Conservation (phyloP, 1,140 invertebrate genomes). For the Caenorhabditis remanei region DNA sequence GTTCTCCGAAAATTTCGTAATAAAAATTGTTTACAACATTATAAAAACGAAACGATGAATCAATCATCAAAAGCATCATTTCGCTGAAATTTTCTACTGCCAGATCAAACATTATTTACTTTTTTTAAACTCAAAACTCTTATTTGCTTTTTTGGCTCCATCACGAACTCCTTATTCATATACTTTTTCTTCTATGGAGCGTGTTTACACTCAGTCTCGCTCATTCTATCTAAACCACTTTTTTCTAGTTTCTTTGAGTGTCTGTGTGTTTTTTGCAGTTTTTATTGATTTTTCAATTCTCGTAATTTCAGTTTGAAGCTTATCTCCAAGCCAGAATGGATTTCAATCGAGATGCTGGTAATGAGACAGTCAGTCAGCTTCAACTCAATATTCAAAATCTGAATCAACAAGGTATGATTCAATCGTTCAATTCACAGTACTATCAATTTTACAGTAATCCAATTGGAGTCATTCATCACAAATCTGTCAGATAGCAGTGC, state of each 20-base stretch:
- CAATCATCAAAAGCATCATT: no score
- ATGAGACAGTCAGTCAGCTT: conserved; percentile 46
- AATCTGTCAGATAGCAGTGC: conserved; percentile 53
- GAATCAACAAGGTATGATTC: conserved; percentile 49
- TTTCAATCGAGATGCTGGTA: conserved; percentile 60
- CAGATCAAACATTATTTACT: no score
- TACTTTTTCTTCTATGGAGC: neutral
- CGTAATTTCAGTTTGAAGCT: conserved; percentile 33
- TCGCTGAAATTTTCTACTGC: no score
- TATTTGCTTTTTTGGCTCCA: no score
- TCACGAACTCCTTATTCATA: conserved; percentile 5
- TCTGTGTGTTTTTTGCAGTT: neutral
- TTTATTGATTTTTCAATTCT: conserved; percentile 20
- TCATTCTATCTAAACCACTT: neutral
- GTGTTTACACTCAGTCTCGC: neutral
- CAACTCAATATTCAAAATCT: conserved; percentile 60
- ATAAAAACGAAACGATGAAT: no score
- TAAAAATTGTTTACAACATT: no score
- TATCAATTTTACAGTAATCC: conserved; percentile 51
- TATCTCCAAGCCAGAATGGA: conserved; percentile 57
- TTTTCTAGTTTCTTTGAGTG: neutral
- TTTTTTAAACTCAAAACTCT: neutral
- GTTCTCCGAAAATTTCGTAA: no score
- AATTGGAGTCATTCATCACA: conserved; percentile 47
- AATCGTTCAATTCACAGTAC: neutral